These are phyloP conservation scores for Aepyceros melampus DNA, from an alignment of 2,113 vertebrate species.

Conservation along the genomic window DNA sequence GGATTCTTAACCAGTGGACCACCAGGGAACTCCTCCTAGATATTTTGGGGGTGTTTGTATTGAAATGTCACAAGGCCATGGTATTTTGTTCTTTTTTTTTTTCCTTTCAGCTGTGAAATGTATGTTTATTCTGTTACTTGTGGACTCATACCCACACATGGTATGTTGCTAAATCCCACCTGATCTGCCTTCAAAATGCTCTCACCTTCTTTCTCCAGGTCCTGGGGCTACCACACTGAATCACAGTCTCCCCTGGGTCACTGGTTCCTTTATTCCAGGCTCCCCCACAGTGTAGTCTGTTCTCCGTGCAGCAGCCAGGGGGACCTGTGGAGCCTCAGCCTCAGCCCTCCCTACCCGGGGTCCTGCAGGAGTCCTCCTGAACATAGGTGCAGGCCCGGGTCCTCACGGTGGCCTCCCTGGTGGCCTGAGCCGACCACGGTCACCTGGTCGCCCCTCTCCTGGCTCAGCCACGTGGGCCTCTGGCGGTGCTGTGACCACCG, in stretches of 20 bases:
- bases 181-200: neutral
- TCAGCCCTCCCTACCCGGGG: neutral
- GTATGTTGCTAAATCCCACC: neutral
- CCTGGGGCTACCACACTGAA: too few relatives aligned
- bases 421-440: neutral
- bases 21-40: neutral
- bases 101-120: too few relatives aligned
- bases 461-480: neutral
- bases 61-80: neutral
- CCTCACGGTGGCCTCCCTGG: neutral
- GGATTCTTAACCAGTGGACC: neutral
- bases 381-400: neutral
- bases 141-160: neutral
- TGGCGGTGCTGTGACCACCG: neutral
- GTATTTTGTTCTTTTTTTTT: neutral
- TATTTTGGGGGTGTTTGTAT: neutral
- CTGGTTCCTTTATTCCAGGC: neutral
- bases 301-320: neutral
- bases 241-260: accelerated
- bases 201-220: neutral
- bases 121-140: too few relatives aligned
- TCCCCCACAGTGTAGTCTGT: neutral
- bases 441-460: neutral
- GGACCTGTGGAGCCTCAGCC: neutral
- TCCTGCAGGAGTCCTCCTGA: neutral